phyloP scores from a whole-genome alignment of 2,888 invertebrate species.

The Sinhomidia bicolor region DNA sequence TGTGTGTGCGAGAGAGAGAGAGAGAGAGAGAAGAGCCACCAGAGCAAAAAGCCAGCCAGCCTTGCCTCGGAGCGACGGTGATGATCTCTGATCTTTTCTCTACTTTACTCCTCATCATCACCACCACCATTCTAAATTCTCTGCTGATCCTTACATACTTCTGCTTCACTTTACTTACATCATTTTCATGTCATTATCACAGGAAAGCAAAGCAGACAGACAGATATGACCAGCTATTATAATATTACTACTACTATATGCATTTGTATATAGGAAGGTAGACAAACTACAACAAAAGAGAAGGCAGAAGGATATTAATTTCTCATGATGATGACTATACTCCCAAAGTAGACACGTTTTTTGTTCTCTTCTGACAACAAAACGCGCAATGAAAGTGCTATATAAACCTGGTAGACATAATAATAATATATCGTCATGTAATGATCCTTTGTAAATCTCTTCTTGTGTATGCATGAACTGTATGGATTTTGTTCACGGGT shows the following conservation, averaged over 20 bases:
- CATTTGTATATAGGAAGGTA: too few species aligned
- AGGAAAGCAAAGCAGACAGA: constrained; percentile 37
- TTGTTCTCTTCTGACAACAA: constrained; percentile 26
- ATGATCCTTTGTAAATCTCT: not conserved
- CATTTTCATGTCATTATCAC: constrained; percentile 65
- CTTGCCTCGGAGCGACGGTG: constrained; percentile 63
- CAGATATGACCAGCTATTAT: constrained; percentile 9
- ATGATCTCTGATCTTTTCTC: constrained; percentile 69
- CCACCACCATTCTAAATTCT: constrained; percentile 9
- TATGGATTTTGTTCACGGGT: constrained; percentile 44
- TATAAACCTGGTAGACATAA: not conserved
- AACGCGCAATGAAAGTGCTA: not conserved
- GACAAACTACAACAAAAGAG: not conserved
- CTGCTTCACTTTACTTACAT: constrained; percentile 64
- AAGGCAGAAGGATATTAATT: constrained; percentile 22
- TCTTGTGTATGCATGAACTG: constrained; percentile 6
- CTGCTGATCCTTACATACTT: constrained; percentile 21
- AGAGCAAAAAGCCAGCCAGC: constrained; percentile 12
- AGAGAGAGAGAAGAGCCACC: not conserved
- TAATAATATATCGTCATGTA: not conserved
- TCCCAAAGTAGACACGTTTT: not conserved
- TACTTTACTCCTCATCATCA: constrained; percentile 30
- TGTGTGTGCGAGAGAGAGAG: too few species aligned
- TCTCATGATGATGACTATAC: not conserved
- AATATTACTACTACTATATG: too few species aligned